A percentile compares a stretch with the other conserved stretches of the same genome.
Evolutionary conservation across 1,140 invertebrate genomes (phyloP).

Genomic region (Pissodes strobi): DNA sequence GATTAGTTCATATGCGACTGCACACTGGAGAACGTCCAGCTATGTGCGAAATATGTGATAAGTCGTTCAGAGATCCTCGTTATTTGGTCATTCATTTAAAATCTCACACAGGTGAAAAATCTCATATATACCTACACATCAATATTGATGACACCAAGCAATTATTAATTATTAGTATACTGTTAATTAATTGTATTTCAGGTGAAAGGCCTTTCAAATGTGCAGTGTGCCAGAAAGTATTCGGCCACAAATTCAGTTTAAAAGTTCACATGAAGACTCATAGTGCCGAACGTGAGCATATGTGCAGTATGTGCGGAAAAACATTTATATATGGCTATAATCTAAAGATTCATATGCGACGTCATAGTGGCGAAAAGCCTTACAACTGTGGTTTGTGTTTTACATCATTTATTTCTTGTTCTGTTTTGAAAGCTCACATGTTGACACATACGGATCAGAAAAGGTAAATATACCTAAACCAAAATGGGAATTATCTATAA

Average conservation of each 20-base stretch:
- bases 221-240: slow-evolving; percentile 60
- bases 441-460: slow-evolving; percentile 68
- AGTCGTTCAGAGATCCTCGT: slow-evolving; percentile 39
- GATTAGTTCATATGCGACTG: slow-evolving; percentile 65
- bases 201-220: slow-evolving; percentile 63
- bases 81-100: slow-evolving; percentile 60
- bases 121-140: no score
- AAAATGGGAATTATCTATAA: not conserved
- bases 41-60: slow-evolving; percentile 15
- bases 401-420: slow-evolving; percentile 65
- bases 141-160: no score
- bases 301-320: slow-evolving; percentile 64
- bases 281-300: slow-evolving; percentile 68
- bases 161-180: no score
- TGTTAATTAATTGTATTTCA: no score
- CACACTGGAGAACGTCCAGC: slow-evolving; percentile 61
- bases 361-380: slow-evolving; percentile 63
- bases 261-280: slow-evolving; percentile 66
- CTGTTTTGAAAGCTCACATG: slow-evolving; percentile 83
- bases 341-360: slow-evolving; percentile 80
- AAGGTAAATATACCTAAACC: slow-evolving; percentile 28
- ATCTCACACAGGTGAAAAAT: slow-evolving; percentile 53
- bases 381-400: slow-evolving; percentile 68
- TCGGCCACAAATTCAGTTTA: slow-evolving; percentile 66
- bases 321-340: slow-evolving; percentile 74